Base-by-base conservation (phyloP, 2,113 vertebrate species). In the Ammodytes dubius region DNA sequence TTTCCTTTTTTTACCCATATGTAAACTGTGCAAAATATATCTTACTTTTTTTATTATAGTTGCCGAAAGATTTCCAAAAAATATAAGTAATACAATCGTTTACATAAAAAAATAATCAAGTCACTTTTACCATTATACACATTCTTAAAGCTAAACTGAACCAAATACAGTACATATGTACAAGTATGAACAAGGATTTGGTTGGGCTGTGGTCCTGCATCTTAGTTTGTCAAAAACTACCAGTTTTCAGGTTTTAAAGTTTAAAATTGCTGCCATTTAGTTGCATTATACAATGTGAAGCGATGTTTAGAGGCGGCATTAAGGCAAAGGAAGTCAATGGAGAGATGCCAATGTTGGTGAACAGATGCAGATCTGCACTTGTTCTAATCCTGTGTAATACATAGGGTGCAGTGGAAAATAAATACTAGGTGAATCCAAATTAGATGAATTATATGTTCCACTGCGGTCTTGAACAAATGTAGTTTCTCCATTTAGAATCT, bases 361-460 rank as follows among this genome's bases (percentile, higher is more conserved):
- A 40, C 42, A 40, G 27, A 65, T 42, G 57, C 43, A 64, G 19
- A 52, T 39, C 4, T 45, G 45, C 43, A 35, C 17, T 83, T 53
- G 39, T 40, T 50, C 19, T 17, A 37, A 27, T 27, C 27, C 27
- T 3, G 0, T 53, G n/a, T 52, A 74, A 68, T 73, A 35, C 49
- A 60, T 13, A 69, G 13, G 35, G 3, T 46, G 35, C 7, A 5
- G 12, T 15, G 39, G 17, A 63, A 68, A 45, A 69, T 65, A 42
- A 72, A 67, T 59, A 0, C 39, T 54, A 64, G 45, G 37, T 71
- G 10, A 17, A 49, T 60, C 19, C 64, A 9, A 53, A 79, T 64
- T 69, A 57, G 45, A 70, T 73, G 53, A 68, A 52, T 79, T 43
- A 67, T 67, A 46, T 77, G 15, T 80, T 67, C 47, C n/a, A 40